A percentile compares a stretch with the other conserved stretches of the same genome.
phyloP scores from a whole-genome alignment of 1,140 invertebrate species.

The Cyclina sinensis region DNA sequence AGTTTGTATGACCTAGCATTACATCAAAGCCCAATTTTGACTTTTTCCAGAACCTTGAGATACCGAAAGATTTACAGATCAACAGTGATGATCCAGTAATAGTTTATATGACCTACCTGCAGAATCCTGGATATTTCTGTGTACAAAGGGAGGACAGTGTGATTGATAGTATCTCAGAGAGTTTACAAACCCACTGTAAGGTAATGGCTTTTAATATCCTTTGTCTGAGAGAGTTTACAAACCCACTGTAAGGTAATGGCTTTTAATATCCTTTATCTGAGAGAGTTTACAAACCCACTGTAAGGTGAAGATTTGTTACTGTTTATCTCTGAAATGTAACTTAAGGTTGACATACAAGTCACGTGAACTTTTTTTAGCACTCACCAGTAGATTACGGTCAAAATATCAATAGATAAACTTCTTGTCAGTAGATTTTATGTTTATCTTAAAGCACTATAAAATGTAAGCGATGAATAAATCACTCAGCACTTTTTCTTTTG shows the following conservation, averaged over 20 bases:
- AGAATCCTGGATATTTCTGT: conserved; percentile 39
- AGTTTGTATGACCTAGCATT: no score
- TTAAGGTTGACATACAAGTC: no score
- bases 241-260: neutral
- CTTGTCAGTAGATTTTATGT: no score
- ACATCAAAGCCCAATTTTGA: no score
- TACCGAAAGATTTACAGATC: conserved; percentile 7
- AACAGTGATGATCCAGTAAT: neutral
- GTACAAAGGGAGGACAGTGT: conserved; percentile 58
- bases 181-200: conserved; percentile 44
- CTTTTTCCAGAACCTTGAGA: conserved; percentile 27
- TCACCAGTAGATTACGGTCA: no score
- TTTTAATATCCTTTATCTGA: neutral
- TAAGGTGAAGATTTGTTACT: conserved; percentile 46
- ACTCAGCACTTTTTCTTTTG: no score
- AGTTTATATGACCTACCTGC: conserved; percentile 30
- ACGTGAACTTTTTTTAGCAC: no score
- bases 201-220: neutral
- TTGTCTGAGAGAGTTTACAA: neutral
- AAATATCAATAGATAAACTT: no score
- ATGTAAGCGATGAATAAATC: no score
- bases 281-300: conserved; percentile 32
- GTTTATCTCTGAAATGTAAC: no score
- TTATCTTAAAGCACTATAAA: no score
- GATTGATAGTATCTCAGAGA: conserved; percentile 28